Conservation (phyloP, 2,888 invertebrate genomes). For the Limnephilus rhombicus region DNA sequence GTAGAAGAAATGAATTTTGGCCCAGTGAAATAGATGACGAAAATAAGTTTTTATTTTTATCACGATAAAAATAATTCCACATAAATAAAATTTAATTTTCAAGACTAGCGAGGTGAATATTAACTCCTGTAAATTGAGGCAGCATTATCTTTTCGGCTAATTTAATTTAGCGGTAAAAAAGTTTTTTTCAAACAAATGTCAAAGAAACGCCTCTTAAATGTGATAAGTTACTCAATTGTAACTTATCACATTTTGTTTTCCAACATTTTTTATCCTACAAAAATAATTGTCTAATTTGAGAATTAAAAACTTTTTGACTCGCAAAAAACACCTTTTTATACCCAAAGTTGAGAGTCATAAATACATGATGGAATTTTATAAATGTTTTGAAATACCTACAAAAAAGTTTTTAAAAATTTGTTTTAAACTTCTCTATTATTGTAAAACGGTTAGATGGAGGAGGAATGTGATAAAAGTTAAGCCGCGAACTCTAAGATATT, state of each 20-base stretch:
- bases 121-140: neutral
- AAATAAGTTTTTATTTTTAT: neutral
- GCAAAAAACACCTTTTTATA: neutral
- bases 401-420: no score
- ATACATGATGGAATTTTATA: neutral
- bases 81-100: neutral
- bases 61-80: neutral
- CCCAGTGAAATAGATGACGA: neutral
- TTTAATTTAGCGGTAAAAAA: neutral
- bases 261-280: neutral
- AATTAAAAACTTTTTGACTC: neutral
- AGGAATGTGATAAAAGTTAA: no score
- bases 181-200: neutral
- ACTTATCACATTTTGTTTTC: neutral
- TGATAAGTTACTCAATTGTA: neutral
- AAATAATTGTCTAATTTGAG: neutral
- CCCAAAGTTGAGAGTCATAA: neutral
- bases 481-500: no score
- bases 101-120: neutral
- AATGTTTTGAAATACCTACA: no score
- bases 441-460: no score
- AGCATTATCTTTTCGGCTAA: neutral
- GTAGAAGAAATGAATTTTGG: neutral
- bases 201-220: neutral
- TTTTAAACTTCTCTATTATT: no score